Conservation (phyloP, 2,797 vertebrate genomes). For the Aselliscus stoliczkanus region DNA sequence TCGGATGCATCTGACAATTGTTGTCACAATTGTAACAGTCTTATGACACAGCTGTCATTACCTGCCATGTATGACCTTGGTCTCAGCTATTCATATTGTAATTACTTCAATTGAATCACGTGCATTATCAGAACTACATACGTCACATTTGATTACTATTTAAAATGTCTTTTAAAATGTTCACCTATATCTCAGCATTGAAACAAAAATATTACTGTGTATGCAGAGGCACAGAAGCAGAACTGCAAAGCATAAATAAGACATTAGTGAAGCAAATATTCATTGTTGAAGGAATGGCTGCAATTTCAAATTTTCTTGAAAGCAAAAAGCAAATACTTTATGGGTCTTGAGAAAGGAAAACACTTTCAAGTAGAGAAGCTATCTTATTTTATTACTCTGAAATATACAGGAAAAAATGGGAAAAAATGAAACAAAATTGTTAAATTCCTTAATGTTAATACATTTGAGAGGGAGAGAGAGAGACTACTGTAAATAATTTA, state of each 20-base stretch:
- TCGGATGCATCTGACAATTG: not conserved
- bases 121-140: conserved; percentile 40
- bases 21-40: not conserved
- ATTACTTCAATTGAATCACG: conserved; percentile 55
- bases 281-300: not conserved
- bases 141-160: conserved; percentile 48
- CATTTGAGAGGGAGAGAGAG: not conserved
- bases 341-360: not conserved
- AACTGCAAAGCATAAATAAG: not conserved
- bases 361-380: not conserved
- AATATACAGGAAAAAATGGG: not conserved
- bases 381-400: not conserved
- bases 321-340: not conserved
- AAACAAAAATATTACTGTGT: conserved; percentile 24
- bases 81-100: conserved; percentile 50
- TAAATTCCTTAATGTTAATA: not conserved
- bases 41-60: conserved; percentile 49
- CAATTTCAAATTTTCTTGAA: conserved; percentile 36
- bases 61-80: conserved; percentile 44
- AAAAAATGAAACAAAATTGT: not conserved
- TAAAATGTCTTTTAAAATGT: conserved; percentile 44
- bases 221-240: not conserved
- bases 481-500: not conserved
- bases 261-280: conserved; percentile 16
- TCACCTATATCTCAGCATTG: conserved; percentile 1